Conservation (phyloP, 1,140 invertebrate species). For the Argopecten irradians region DNA sequence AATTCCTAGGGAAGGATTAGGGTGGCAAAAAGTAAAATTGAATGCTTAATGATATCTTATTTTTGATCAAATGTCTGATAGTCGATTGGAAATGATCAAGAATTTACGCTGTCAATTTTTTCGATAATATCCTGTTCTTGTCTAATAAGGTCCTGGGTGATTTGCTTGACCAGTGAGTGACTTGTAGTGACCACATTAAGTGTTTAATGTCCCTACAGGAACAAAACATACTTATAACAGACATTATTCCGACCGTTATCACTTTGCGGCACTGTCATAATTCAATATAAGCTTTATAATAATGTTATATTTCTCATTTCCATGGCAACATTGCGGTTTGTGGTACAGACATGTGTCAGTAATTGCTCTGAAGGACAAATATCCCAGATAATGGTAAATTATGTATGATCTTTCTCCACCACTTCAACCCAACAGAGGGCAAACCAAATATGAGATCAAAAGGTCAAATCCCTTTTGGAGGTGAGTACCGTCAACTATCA, state of each 20-base stretch:
- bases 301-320: slow-evolving; percentile 1
- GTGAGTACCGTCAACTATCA: no score
- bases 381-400: background rate
- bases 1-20: no score
- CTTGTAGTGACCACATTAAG: background rate
- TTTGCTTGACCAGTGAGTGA: background rate
- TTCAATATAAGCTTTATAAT: slow-evolving; percentile 4
- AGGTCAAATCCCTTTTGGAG: no score
- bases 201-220: no score
- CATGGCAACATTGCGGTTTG: background rate
- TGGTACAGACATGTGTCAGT: background rate
- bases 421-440: background rate
- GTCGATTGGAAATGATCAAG: no score
- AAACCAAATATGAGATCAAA: no score
- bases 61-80: no score
- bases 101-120: no score
- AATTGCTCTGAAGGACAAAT: background rate
- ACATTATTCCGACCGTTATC: background rate
- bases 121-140: no score
- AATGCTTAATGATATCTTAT: no score
- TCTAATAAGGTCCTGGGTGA: no score
- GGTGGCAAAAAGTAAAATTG: no score
- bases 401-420: background rate
- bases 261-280: background rate
- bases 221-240: background rate